Conservation (phyloP, 2,888 invertebrate genomes). For the Polydrusus pterygomalis region DNA sequence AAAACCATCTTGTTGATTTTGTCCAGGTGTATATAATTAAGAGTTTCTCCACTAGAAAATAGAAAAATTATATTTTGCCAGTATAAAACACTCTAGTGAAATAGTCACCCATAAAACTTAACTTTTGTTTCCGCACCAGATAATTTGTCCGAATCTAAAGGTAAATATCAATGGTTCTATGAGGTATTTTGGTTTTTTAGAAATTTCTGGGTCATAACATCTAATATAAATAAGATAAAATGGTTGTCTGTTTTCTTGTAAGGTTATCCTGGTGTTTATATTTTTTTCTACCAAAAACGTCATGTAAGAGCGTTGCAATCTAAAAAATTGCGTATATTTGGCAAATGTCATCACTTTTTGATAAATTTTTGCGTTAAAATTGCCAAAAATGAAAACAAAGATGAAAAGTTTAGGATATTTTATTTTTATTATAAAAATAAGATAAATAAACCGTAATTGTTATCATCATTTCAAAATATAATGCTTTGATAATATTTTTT, state of each 20-base stretch:
- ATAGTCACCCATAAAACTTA: too few relatives aligned
- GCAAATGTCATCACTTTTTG: constrained; percentile 25
- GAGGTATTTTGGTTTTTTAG: too few relatives aligned
- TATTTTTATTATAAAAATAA: constrained; percentile 6
- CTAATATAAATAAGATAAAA: not conserved
- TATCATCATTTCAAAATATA: not conserved
- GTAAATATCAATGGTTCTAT: too few relatives aligned
- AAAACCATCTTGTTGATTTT: too few relatives aligned
- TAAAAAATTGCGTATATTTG: constrained; percentile 26
- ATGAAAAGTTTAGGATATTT: not conserved
- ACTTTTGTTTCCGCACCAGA: too few relatives aligned
- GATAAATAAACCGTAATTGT: not conserved
- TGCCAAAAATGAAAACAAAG: constrained; percentile 20
- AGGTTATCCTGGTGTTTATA: constrained; percentile 40
- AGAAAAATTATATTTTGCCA: too few relatives aligned
- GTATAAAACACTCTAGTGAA: too few relatives aligned
- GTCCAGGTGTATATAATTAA: too few relatives aligned
- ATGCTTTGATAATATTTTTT: not conserved
- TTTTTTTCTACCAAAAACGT: constrained; percentile 35
- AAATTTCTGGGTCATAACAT: not conserved
- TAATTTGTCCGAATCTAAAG: too few relatives aligned
- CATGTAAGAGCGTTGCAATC: constrained; percentile 12
- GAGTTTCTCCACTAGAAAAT: too few relatives aligned
- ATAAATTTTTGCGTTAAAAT: constrained; percentile 50
- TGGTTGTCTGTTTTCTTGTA: not conserved